phyloP scores from a whole-genome alignment of 2,113 vertebrate species.

The Theropithecus gelada region DNA sequence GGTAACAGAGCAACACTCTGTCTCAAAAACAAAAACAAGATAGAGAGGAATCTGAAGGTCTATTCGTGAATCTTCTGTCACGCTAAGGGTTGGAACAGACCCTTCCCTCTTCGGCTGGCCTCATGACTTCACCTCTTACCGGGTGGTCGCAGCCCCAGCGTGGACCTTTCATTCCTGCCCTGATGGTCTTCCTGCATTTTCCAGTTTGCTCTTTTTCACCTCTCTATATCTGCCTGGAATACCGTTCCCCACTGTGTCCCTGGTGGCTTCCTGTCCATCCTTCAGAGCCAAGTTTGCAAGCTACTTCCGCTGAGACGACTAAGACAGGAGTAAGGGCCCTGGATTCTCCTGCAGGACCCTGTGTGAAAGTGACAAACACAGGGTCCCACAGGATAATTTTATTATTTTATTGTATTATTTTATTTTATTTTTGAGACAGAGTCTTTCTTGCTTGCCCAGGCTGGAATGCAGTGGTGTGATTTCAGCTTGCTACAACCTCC shows the following conservation, averaged over 20 bases:
- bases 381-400: too few relatives aligned
- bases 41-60: neutral
- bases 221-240: neutral
- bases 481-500: too few relatives aligned
- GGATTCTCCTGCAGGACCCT: neutral
- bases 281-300: neutral
- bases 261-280: neutral
- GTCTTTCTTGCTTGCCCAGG: too few relatives aligned
- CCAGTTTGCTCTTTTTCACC: neutral
- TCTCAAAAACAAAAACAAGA: neutral
- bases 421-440: too few relatives aligned
- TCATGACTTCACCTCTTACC: neutral
- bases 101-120: accelerated
- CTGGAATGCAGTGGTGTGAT: too few relatives aligned
- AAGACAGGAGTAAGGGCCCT: neutral
- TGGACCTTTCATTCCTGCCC: neutral
- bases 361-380: too few relatives aligned
- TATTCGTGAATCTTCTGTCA: neutral
- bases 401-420: too few relatives aligned
- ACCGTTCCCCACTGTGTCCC: neutral
- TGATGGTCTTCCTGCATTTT: neutral
- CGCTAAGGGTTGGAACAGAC: too few relatives aligned
- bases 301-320: neutral
- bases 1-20: too few relatives aligned
- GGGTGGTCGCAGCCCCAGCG: neutral